A percentile compares a stretch with the other conserved stretches of the same genome.
phyloP scores from a whole-genome alignment of 2,797 vertebrate species.

The Enteromius afrohamiltoni region DNA sequence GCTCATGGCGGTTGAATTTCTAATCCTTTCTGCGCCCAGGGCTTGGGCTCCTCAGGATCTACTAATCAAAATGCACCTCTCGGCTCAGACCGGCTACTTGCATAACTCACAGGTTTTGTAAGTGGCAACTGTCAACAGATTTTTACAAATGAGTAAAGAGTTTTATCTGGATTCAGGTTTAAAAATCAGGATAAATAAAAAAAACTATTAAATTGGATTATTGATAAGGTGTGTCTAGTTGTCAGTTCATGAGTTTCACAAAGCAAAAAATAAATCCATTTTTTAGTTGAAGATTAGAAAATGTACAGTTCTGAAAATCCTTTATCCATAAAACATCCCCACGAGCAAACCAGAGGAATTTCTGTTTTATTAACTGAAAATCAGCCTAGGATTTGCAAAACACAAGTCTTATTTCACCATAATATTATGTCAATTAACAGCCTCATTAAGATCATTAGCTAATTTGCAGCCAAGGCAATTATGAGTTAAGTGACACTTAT shows the following conservation, averaged over 20 bases:
- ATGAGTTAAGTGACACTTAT: not conserved
- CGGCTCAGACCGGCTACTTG: not conserved
- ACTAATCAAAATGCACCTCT: slow-evolving; percentile 20
- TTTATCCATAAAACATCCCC: not conserved
- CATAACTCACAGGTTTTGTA: not conserved
- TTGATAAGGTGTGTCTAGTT: no score
- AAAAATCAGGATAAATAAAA: not conserved
- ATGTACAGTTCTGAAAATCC: not conserved
- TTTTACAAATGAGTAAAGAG: not conserved
- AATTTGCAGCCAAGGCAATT: slow-evolving; percentile 9
- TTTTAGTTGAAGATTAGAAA: not conserved
- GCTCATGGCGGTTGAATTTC: slow-evolving; percentile 19
- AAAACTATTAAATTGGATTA: not conserved
- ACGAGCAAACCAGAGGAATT: slow-evolving; percentile 1
- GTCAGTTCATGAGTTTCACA: no score
- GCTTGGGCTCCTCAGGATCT: slow-evolving; percentile 8
- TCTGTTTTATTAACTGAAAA: slow-evolving; percentile 9
- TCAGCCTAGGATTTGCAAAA: not conserved
- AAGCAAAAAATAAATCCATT: not conserved
- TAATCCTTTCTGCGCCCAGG: not conserved
- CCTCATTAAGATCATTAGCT: slow-evolving; percentile 25
- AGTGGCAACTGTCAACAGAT: not conserved
- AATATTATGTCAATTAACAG: not conserved
- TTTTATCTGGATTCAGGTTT: slow-evolving; percentile 8
- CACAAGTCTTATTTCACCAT: not conserved